These are phyloP conservation scores for Metalampra italica DNA, from an alignment of 2,888 invertebrate genomes.

Conservation along the genomic window DNA sequence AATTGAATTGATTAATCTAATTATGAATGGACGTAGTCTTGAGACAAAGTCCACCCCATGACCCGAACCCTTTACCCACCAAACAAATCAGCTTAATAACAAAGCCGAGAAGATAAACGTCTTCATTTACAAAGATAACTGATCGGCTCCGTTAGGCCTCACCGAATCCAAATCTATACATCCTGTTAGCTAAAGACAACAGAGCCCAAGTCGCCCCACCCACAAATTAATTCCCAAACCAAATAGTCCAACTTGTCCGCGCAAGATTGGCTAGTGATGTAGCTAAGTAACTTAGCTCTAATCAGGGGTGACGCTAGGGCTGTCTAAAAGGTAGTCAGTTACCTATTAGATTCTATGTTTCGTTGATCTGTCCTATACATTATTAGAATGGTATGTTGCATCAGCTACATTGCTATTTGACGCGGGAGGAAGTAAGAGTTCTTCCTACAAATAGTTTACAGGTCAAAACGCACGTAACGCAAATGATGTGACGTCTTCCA, in stretches of 20 bases:
- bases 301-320: slow-evolving; percentile 24
- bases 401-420: no score
- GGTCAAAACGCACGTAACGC: no score
- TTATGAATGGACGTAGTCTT: no score
- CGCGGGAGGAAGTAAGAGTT: no score
- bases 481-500: no score
- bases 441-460: no score
- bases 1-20: no score
- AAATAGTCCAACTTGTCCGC: slow-evolving; percentile 44
- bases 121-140: slow-evolving; percentile 10
- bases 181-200: slow-evolving; percentile 22
- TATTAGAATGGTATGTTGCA: no score
- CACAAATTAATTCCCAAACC: slow-evolving; percentile 44
- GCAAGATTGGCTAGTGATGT: slow-evolving; percentile 24
- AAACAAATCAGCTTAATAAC: background rate
- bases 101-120: background rate
- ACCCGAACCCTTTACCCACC: background rate
- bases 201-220: slow-evolving; percentile 30
- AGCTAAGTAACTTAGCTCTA: slow-evolving; percentile 29
- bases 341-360: no score
- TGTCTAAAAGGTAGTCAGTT: background rate
- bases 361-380: no score
- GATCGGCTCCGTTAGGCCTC: background rate
- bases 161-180: slow-evolving; percentile 5
- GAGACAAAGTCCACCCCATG: background rate